Evolutionary conservation across 1,140 invertebrate genomes (phyloP).

Genomic region (Drosophila watanabei): DNA sequence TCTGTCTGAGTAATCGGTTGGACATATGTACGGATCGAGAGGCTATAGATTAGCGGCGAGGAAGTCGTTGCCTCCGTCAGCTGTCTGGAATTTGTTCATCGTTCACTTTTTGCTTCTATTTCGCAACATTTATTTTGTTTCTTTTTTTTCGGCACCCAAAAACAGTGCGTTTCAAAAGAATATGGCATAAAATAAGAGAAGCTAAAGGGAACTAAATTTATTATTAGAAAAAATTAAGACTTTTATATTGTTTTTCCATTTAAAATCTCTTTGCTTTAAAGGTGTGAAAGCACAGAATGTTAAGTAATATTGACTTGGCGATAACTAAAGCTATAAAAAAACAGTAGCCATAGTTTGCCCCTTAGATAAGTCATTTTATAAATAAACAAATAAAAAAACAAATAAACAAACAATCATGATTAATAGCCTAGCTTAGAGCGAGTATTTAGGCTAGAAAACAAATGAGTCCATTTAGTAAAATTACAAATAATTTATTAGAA

Average conservation of each 20-base stretch:
- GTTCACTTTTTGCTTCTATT: slow-evolving; percentile 2
- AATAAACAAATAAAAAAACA: not conserved
- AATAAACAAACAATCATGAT: slow-evolving; percentile 3
- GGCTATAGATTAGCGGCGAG: not conserved
- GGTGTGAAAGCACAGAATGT: not conserved
- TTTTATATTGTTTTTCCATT: not conserved
- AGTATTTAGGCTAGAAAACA: not conserved
- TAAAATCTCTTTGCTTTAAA: not conserved
- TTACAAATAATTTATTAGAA: too few species aligned
- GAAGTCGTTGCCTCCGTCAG: slow-evolving; percentile 35
- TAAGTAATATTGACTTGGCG: not conserved
- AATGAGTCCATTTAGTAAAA: not conserved
- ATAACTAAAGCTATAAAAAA: not conserved
- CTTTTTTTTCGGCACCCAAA: not conserved
- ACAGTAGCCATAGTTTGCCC: too few species aligned
- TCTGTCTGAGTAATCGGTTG: not conserved
- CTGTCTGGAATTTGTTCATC: slow-evolving; percentile 37
- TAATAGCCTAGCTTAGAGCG: not conserved
- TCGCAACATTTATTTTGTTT: not conserved
- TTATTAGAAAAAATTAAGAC: not conserved
- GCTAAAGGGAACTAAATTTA: not conserved
- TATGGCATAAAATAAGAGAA: not conserved
- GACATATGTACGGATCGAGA: not conserved
- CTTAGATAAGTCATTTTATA: slow-evolving; percentile 1
- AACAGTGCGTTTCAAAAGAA: slow-evolving; percentile 10